phyloP scores from a whole-genome alignment of 2,888 invertebrate species.

The Myathropa florea region DNA sequence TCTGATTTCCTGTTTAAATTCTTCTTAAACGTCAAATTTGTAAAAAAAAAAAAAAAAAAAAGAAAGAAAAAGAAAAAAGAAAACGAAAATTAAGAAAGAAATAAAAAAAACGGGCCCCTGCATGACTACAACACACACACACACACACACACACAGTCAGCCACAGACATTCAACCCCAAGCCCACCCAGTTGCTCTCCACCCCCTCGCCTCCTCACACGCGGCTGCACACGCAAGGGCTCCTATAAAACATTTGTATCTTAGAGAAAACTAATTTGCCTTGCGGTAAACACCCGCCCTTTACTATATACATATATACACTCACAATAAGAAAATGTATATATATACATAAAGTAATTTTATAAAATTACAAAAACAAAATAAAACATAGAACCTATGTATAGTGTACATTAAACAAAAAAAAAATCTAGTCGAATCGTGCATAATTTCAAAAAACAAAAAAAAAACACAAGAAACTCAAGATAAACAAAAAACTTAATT shows the following conservation, averaged over 20 bases:
- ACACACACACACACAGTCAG: neutral
- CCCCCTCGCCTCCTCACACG: neutral
- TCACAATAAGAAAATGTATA: conserved; percentile 28
- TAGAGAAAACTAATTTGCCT: conserved; percentile 73
- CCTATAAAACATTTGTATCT: conserved; percentile 44
- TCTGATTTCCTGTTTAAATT: too few species aligned
- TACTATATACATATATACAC: conserved; percentile 62
- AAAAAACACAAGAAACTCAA: conserved; percentile 17
- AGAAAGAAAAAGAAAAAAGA: too few species aligned
- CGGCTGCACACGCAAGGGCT: conserved; percentile 2
- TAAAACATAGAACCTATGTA: conserved; percentile 47
- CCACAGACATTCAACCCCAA: neutral
- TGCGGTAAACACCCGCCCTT: conserved; percentile 75
- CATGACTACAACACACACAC: neutral
- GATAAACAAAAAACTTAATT: neutral
- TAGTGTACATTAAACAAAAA: conserved; percentile 48
- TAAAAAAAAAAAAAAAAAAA: too few species aligned
- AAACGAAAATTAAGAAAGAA: too few species aligned
- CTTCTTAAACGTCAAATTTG: too few species aligned
- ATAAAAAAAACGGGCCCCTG: too few species aligned
- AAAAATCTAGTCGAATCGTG: conserved; percentile 23
- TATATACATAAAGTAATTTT: conserved; percentile 17
- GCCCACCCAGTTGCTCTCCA: too few species aligned
- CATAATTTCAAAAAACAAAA: conserved; percentile 13
- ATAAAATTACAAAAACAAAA: conserved; percentile 25